These are phyloP conservation scores for Tholera decimalis DNA, from an alignment of 2,888 invertebrate genomes.

Conservation along the genomic window DNA sequence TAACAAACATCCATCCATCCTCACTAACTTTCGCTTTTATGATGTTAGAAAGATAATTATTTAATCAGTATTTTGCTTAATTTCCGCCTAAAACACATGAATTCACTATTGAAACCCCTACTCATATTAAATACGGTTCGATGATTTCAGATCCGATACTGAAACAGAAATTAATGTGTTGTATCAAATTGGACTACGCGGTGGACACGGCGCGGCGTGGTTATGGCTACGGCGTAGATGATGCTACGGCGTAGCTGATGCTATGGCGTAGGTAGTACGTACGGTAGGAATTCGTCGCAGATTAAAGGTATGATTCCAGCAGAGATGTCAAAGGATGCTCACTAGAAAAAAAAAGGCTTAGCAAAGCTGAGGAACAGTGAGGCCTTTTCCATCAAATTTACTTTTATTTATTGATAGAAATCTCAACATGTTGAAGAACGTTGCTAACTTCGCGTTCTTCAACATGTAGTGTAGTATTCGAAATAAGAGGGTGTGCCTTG, in stretches of 20 bases:
- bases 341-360: too few relatives aligned
- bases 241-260: slow-evolving; percentile 49
- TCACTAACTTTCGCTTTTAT: background rate
- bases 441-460: too few relatives aligned
- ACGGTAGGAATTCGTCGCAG: slow-evolving; percentile 46
- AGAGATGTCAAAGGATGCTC: background rate
- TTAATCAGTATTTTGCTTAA: background rate
- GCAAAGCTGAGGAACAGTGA: background rate
- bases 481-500: too few relatives aligned
- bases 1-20: too few relatives aligned
- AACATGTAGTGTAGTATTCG: too few relatives aligned
- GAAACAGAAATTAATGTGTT: slow-evolving; percentile 46
- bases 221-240: too few relatives aligned
- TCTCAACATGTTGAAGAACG: too few relatives aligned
- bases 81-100: background rate
- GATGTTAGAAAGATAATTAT: background rate
- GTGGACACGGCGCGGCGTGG: slow-evolving; percentile 45
- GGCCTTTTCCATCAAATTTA: background rate
- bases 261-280: too few relatives aligned
- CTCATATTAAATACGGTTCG: slow-evolving; percentile 13
- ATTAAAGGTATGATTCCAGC: slow-evolving; percentile 18
- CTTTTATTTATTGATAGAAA: too few relatives aligned
- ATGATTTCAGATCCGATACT: slow-evolving; percentile 36
- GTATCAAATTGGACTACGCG: slow-evolving; percentile 43
- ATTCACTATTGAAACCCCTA: slow-evolving; percentile 13